Percentiles rank a stretch among this genome's conserved stretches.
Conservation (phyloP, 2,888 invertebrate genomes). For the Sisyra nigra region DNA sequence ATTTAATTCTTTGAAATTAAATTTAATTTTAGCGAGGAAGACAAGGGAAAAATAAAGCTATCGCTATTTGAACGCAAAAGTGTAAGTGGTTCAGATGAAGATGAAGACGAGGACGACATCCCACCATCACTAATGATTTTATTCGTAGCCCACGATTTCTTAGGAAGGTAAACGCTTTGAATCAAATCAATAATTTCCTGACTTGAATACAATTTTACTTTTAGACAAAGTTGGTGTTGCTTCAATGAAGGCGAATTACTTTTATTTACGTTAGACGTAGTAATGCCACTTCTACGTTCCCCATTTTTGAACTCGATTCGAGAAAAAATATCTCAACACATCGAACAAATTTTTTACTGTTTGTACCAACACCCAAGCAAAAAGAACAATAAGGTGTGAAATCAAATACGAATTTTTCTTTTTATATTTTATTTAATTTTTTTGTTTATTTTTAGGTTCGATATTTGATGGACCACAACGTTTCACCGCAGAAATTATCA, state of each 20-base stretch:
- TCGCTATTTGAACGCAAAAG: slow-evolving; percentile 22
- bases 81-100: slow-evolving; percentile 17
- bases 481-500: slow-evolving; percentile 45
- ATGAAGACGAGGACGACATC: slow-evolving; percentile 38
- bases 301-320: slow-evolving; percentile 44
- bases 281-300: slow-evolving; percentile 50
- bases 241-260: slow-evolving; percentile 61
- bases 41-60: slow-evolving; percentile 40
- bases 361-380: slow-evolving; percentile 69
- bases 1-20: slow-evolving; percentile 5
- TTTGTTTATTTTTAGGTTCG: slow-evolving; percentile 23
- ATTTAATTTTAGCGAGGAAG: slow-evolving; percentile 40
- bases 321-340: slow-evolving; percentile 54
- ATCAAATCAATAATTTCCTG: not conserved
- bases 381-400: slow-evolving; percentile 36
- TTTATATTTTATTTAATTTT: not conserved
- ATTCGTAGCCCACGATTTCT: slow-evolving; percentile 69
- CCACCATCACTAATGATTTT: slow-evolving; percentile 61
- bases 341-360: slow-evolving; percentile 79
- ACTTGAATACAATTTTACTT: slow-evolving; percentile 9
- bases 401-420: no score
- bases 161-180: slow-evolving; percentile 37
- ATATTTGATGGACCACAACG: slow-evolving; percentile 62
- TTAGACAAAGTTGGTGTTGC: slow-evolving; percentile 60
- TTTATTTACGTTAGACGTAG: slow-evolving; percentile 56